Base-by-base conservation (phyloP, 2,113 vertebrate genomes). In the Ictidomys tridecemlineatus region DNA sequence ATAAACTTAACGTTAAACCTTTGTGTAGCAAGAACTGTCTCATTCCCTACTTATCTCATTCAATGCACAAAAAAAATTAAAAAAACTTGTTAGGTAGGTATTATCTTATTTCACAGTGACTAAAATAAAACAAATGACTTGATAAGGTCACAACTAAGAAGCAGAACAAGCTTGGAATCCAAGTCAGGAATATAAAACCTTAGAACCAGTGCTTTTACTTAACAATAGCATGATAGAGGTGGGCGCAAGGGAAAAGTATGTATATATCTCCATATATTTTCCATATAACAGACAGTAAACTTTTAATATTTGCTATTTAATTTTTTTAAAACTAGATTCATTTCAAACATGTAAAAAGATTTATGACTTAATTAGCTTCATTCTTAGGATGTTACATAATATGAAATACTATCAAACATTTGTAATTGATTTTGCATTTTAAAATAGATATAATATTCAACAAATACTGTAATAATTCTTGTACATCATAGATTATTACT, bases 291-390 rank as follows among this genome's bases (percentile, higher is more conserved):
- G 51, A 53, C 51, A 53, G 51, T 53, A 53, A 53, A 14, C 51
- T 53, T 13, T 53, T 53, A 53, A 53, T 53, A 53, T 53, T 53
- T 53, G 4, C 51, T 53, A 16, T 56, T 56, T 56, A 56, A 56
- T 56, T 56, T 7, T 20, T 56, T 56, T 56, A 56, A 56, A 56
- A 56, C 56, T 56, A 58, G 56, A 20, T 58, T 53, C 51, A 51
- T 51, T 51, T 51, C 9, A 53, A 53, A 53, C 2, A 53, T 53
- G 51, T 53, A 53, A 53, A 51, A 14, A 17, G 14, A 16, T 95
- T 96, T 78, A 53, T 95, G 73, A 74, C 85, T 67, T 78, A 74
- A 45, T 84, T 94, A 78, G 67, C 12, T 95, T 95, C 48, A 61
- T 11, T 89, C 89, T 95, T 73, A 69, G 53, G 73, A 10, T 58